These are phyloP conservation scores for Periophthalmus modestus DNA, from an alignment of 2,113 vertebrate species.

Conservation along the genomic window DNA sequence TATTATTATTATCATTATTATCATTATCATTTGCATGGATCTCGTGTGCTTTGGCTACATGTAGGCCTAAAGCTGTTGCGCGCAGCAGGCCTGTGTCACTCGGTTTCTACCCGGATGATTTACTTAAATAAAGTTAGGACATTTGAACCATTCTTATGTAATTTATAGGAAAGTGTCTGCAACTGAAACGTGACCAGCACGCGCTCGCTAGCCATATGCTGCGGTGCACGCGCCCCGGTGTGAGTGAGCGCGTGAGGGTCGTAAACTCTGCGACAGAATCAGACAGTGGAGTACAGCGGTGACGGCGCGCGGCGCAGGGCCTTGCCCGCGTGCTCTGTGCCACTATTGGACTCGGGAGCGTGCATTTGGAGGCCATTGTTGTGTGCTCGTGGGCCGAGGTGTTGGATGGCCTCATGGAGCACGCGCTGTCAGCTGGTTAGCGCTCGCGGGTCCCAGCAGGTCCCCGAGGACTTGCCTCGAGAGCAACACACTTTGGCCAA, in stretches of 20 bases:
- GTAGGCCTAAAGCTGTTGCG: background rate
- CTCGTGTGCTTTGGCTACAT: background rate
- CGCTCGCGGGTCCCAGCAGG: conserved; percentile 84
- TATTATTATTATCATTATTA: background rate
- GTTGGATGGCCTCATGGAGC: conserved; percentile 89
- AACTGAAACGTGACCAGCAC: conserved; percentile 47
- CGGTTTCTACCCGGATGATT: background rate
- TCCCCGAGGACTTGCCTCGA: conserved; percentile 84
- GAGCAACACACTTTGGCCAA: conserved; percentile 74
- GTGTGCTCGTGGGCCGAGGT: conserved; percentile 82
- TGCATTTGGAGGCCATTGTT: conserved; percentile 84
- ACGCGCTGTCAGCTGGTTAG: conserved; percentile 99
- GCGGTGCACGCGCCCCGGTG: conserved; percentile 81
- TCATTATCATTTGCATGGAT: too few relatives aligned
- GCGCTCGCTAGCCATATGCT: conserved; percentile 89
- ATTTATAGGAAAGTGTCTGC: conserved; percentile 30
- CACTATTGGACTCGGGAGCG: conserved; percentile 60
- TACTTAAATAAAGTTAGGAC: conserved; percentile 13
- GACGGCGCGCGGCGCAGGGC: conserved; percentile 13
- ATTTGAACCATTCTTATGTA: conserved; percentile 24
- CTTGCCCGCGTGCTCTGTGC: conserved; percentile 37
- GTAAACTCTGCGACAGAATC: background rate
- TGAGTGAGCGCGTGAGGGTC: conserved; percentile 17
- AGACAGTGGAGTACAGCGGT: background rate
- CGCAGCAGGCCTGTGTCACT: background rate